Evolutionary conservation across 1,140 invertebrate genomes (phyloP).

Genomic region (Coenobita brevimanus): DNA sequence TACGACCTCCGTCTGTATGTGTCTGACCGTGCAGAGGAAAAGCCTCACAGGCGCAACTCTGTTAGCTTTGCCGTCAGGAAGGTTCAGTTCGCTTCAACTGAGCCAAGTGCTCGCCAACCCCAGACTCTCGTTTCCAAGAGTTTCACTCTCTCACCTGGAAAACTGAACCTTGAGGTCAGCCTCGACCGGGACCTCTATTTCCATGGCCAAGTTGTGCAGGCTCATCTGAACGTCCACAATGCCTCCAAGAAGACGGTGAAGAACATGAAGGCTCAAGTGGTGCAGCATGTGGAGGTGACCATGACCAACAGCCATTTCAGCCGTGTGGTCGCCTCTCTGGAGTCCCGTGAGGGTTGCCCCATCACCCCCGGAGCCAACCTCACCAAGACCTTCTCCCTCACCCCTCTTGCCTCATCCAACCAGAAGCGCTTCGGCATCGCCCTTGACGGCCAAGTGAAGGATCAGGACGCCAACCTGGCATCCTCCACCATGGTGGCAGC

Average conservation of each 20-base stretch:
- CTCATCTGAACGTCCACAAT: slow-evolving; percentile 88
- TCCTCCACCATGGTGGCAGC: slow-evolving; percentile 89
- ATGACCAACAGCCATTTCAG: slow-evolving; percentile 94
- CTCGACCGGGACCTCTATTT: slow-evolving; percentile 97
- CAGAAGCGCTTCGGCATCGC: slow-evolving; percentile 88
- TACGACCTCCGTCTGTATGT: slow-evolving; percentile 90
- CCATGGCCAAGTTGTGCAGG: slow-evolving; percentile 92
- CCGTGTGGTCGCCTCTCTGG: slow-evolving; percentile 87
- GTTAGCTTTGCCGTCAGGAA: slow-evolving; percentile 74
- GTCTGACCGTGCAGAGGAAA: slow-evolving; percentile 85
- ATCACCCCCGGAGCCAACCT: slow-evolving; percentile 91
- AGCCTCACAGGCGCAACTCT: slow-evolving; percentile 89
- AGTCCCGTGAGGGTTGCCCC: slow-evolving; percentile 91
- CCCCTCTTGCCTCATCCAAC: slow-evolving; percentile 88
- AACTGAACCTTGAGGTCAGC: slow-evolving; percentile 93
- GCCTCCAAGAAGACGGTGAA: slow-evolving; percentile 90
- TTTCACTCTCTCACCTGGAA: slow-evolving; percentile 85
- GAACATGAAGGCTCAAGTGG: slow-evolving; percentile 86
- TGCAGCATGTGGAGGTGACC: slow-evolving; percentile 93
- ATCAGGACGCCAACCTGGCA: slow-evolving; percentile 91
- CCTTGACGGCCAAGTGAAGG: slow-evolving; percentile 88
- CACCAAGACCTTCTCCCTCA: slow-evolving; percentile 88
- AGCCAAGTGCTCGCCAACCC: slow-evolving; percentile 83
- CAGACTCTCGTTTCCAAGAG: slow-evolving; percentile 92
- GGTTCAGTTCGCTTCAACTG: slow-evolving; percentile 83